These are phyloP conservation scores for Leptopilina boulardi DNA, from an alignment of 1,140 invertebrate species.

Conservation along the genomic window DNA sequence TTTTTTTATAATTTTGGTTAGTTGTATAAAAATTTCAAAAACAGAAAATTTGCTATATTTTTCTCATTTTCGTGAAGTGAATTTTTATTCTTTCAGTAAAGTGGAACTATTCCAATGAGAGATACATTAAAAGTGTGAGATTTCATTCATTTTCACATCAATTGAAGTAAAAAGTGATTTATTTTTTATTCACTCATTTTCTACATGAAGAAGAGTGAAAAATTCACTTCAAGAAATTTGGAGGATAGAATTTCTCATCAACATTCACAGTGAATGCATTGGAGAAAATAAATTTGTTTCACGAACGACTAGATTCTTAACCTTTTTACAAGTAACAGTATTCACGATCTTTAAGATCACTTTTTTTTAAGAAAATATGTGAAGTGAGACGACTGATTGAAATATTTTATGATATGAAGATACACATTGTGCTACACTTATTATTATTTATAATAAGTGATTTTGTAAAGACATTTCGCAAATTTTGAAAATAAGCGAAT, in stretches of 20 bases:
- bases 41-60: not conserved
- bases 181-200: too few species aligned
- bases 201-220: too few species aligned
- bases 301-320: conserved; percentile 30
- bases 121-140: too few species aligned
- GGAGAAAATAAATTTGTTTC: not conserved
- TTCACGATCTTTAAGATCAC: conserved; percentile 10
- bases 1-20: not conserved
- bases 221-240: not conserved
- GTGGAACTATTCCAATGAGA: too few species aligned
- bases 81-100: too few species aligned
- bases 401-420: conserved; percentile 9
- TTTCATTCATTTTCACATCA: too few species aligned
- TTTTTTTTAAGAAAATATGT: conserved; percentile 18
- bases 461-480: not conserved
- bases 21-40: conserved; percentile 5
- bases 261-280: not conserved
- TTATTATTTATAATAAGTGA: not conserved
- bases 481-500: conserved; percentile 37
- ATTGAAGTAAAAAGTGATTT: too few species aligned
- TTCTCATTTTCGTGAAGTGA: too few species aligned
- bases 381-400: conserved; percentile 14
- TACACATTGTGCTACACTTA: conserved; percentile 22
- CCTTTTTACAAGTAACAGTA: conserved; percentile 21
- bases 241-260: not conserved